phyloP scores from a whole-genome alignment of 2,113 vertebrate species.

The Melanerpes formicivorus region DNA sequence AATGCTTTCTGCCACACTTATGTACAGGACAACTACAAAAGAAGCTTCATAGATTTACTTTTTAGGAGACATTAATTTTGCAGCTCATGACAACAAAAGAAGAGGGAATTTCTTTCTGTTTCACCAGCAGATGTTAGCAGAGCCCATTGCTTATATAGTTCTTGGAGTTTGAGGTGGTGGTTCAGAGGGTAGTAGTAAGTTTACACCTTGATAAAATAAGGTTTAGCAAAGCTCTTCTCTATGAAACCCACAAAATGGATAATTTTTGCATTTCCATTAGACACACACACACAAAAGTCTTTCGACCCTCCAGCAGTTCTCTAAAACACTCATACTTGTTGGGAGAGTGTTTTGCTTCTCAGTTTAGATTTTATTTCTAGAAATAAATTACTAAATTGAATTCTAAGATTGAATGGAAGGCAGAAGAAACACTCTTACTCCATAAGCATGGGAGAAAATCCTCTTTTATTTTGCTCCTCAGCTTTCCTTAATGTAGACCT shows the following conservation, averaged over 20 bases:
- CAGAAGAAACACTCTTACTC: background rate
- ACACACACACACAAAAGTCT: background rate
- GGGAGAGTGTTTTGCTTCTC: background rate
- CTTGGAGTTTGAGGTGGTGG: background rate
- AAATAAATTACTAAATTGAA: background rate
- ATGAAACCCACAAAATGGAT: background rate
- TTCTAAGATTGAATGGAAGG: background rate
- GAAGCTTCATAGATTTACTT: background rate
- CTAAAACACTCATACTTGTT: background rate
- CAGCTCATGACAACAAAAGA: background rate
- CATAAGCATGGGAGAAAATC: background rate
- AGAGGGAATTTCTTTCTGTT: background rate
- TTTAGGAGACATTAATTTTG: background rate
- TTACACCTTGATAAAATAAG: background rate
- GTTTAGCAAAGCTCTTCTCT: background rate
- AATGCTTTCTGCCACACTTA: background rate
- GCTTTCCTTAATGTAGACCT: background rate
- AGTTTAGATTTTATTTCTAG: background rate
- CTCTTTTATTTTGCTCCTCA: background rate
- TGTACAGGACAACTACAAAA: background rate
- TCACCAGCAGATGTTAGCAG: background rate
- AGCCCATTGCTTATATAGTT: background rate
- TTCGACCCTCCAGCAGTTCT: background rate
- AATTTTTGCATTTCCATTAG: background rate
- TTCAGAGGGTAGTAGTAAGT: background rate